Evolutionary conservation across 1,140 invertebrate species (phyloP).

Genomic region (Eupristina koningsbergeri): DNA sequence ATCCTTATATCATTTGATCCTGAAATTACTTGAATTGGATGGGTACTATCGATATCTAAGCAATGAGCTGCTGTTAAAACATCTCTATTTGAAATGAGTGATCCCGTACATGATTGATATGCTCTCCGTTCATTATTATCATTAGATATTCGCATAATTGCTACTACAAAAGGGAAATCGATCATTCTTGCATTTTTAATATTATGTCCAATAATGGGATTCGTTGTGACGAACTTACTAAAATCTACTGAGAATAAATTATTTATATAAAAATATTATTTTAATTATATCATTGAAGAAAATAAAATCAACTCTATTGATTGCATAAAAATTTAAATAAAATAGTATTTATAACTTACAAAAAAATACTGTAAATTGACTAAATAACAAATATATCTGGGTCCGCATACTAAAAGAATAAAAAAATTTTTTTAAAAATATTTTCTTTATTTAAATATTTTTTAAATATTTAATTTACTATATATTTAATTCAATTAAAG

Average conservation of each 20-base stretch:
- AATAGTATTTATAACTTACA: background rate
- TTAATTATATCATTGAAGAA: background rate
- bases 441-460: too few relatives aligned
- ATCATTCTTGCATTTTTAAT: background rate
- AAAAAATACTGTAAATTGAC: background rate
- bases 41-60: background rate
- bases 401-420: background rate
- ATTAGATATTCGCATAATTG: background rate
- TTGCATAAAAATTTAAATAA: background rate
- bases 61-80: background rate
- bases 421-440: too few relatives aligned
- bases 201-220: background rate
- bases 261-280: background rate
- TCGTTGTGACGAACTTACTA: background rate
- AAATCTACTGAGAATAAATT: background rate
- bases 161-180: background rate
- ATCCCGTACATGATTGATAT: background rate
- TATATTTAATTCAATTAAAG: too few relatives aligned
- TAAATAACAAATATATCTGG: background rate
- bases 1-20: background rate
- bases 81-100: background rate
- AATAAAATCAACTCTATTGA: background rate
- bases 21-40: background rate
- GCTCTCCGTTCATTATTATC: background rate
- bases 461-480: too few relatives aligned